Evolutionary conservation across 2,888 invertebrate genomes (phyloP), one percentile per base, ranked within the genome.

Genomic region (Horisme vitalbata): DNA sequence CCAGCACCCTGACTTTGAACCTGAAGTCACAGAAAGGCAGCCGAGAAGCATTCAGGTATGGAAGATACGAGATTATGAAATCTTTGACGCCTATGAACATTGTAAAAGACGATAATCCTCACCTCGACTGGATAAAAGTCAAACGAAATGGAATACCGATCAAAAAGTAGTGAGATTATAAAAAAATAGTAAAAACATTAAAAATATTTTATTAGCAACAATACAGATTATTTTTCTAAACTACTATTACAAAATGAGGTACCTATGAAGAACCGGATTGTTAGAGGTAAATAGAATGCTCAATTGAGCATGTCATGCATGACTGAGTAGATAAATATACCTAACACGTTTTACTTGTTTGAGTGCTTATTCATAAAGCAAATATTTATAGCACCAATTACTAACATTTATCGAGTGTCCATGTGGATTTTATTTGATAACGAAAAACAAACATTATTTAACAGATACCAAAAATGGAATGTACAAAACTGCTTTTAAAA

Each of bases 141-240:
- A 61, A 66, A 30, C 15, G 46, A 4, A 51, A 51, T 21, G 57
- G 59, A 10, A 39, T 49, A 31, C 21, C 9, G 8, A 14, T 2
- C 1, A 23, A 30, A 7, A 18, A 9, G 11, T 5, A 24, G 28
- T 23, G 41, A 38, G 38, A 20, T 32, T 37, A 9, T 44, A 65
- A 72, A 71, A 70, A 68, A 72, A 66, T 50, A 41, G 37, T 39
- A 65, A 72, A 71, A 61, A 45, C 35, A 59, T 61, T 68, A 65
- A 69, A 70, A 61, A 53, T 45, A 55, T 70, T 48, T 66, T 73
- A 71, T 67, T 72, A 53, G 57, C 59, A 72, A 70, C 38, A 28
- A 30, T 32, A 67, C 57, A 62, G 51, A 57, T 59, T 57, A 52
- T 45, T 45, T 38, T 54, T 18, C 1, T 18, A 18, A 54, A 44